Evolutionary conservation across 2,113 vertebrate genomes (phyloP).

Genomic region (Gyps fulvus): DNA sequence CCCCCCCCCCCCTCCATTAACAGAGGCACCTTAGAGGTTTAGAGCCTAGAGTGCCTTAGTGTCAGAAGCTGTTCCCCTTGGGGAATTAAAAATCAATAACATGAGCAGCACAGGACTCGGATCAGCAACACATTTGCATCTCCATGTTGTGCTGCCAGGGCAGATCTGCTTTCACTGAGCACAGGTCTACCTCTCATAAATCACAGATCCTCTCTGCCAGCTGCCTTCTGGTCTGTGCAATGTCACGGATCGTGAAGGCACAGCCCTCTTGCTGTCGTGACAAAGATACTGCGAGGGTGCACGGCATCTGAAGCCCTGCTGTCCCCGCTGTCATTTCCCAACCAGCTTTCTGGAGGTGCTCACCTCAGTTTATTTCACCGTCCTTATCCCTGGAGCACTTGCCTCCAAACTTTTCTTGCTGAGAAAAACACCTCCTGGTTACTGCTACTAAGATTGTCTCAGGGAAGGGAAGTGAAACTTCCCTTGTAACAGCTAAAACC

Average conservation of each 20-base stretch:
- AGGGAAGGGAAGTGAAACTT: not conserved
- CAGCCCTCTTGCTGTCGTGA: not conserved
- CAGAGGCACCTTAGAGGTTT: not conserved
- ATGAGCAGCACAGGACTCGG: not conserved
- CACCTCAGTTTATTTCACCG: not conserved
- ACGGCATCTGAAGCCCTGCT: accelerated
- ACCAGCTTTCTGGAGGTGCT: not conserved
- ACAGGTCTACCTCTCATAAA: not conserved
- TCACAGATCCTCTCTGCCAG: not conserved
- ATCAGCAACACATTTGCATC: not conserved
- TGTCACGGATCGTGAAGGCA: not conserved
- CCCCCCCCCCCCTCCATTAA: not conserved
- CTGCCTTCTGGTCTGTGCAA: not conserved
- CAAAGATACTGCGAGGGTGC: not conserved
- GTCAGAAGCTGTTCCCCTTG: not conserved
- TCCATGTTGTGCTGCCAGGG: not conserved
- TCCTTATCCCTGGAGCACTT: not conserved
- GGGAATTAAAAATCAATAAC: not conserved
- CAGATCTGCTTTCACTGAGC: not conserved
- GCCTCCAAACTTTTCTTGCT: not conserved
- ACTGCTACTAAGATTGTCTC: not conserved
- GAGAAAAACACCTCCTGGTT: not conserved
- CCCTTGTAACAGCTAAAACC: not conserved
- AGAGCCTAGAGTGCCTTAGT: not conserved
- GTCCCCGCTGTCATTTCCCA: not conserved